Evolutionary conservation across 2,113 vertebrate species (phyloP), one percentile per base, ranked within the genome.

Genomic region (Poeciliopsis retropinna): DNA sequence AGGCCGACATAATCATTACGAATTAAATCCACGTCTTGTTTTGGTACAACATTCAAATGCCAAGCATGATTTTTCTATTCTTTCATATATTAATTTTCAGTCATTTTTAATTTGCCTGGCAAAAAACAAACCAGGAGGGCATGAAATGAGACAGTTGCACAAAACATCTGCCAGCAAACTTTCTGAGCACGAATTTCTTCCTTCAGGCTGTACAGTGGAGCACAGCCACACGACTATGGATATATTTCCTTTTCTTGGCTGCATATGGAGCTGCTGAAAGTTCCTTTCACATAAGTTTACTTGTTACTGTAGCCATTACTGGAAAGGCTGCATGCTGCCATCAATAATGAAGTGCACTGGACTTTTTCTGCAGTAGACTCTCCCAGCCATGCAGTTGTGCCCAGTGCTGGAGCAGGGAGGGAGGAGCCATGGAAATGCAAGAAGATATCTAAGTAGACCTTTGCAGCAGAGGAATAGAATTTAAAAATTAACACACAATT

Each of bases 301-400:
- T 74, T 41, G 51, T 66, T 57, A 37, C 39, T 41, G 29, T 65
- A 75, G 61, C 14, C 64, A 67, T 1, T 28, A 60, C 70, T 77
- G 65, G 44, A 44, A 60, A 14, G 77, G 65, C 64, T 61, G 66
- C 12, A 32, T 25, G 0, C 12, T 73, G 41, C 82, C 80, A 85
- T 87, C 65, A 89, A 84, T 91, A 85, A 82, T 78, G 67, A 60
- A 79, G 64, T 5, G 31, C 73, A 79, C 70, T 75, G 72, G 77
- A 83, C 73, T 66, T 25, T 80, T 75, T 74, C 34, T 63, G 61
- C 28, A 30, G 29, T 19, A 30, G 69, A 81, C 74, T 64, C 67
- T 70, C 41, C 25, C 29, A 70, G 25, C 10, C 66, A 32, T 60
- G 44, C 61, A 73, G 81, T 65, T 75, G 77, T 74, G 62, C 75